Evolutionary conservation across 2,888 invertebrate species (phyloP).

Genomic region (Aquatica leii): DNA sequence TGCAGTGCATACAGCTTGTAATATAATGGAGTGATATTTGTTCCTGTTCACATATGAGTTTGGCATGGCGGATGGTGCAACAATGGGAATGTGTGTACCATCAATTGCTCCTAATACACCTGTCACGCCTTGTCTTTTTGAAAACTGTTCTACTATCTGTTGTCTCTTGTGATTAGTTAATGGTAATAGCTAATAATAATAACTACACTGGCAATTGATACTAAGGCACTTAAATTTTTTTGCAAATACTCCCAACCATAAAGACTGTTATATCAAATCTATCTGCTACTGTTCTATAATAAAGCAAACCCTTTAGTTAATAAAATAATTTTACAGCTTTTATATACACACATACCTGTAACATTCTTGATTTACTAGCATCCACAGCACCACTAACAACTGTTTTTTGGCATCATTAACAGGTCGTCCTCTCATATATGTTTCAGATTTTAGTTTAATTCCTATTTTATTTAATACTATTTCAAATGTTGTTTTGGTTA

Average conservation of each 20-base stretch:
- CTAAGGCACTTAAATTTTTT: too few relatives aligned
- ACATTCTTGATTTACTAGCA: background rate
- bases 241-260: constrained; percentile 5
- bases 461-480: too few relatives aligned
- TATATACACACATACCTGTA: background rate
- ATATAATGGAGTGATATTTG: background rate
- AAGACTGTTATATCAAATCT: background rate
- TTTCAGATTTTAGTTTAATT: too few relatives aligned
- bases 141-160: background rate
- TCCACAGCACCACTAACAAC: constrained; percentile 9
- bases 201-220: constrained; percentile 5
- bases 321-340: background rate
- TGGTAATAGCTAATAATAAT: background rate
- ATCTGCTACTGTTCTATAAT: background rate
- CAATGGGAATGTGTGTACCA: constrained; percentile 10
- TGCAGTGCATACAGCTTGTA: constrained; percentile 5
- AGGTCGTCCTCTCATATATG: background rate
- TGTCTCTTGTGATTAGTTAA: too few relatives aligned
- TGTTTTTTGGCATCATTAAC: constrained; percentile 1
- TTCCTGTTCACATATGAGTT: background rate
- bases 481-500: too few relatives aligned
- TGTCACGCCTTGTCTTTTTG: background rate
- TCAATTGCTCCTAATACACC: constrained; percentile 2
- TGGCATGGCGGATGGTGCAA: background rate
- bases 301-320: background rate